These are phyloP conservation scores for Thymallus thymallus DNA, from an alignment of 2,113 vertebrate species.

Conservation along the genomic window DNA sequence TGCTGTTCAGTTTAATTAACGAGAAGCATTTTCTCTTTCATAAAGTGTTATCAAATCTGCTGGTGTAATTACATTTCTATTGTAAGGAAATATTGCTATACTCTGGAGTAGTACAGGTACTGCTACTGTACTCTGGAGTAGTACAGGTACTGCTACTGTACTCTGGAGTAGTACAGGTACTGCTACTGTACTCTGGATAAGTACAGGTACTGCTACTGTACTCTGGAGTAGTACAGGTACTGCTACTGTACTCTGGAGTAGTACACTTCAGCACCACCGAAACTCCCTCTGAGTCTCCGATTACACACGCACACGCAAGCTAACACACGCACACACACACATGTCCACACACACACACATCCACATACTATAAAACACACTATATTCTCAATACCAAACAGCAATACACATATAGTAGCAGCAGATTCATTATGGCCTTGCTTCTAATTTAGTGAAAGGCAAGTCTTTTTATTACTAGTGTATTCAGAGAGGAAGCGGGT, in stretches of 20 bases:
- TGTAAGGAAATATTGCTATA: neutral
- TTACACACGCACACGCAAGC: neutral
- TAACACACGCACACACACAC: neutral
- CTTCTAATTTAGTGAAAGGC: too few relatives aligned
- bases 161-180: neutral
- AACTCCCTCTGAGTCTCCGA: neutral
- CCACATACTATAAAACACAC: neutral
- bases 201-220: too few relatives aligned
- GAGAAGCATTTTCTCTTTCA: neutral
- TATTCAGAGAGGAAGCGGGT: too few relatives aligned
- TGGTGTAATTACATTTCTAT: slow-evolving; percentile 1
- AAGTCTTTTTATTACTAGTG: too few relatives aligned
- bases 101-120: too few relatives aligned
- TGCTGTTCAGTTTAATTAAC: slow-evolving; percentile 7
- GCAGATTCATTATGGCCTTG: too few relatives aligned
- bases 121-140: neutral
- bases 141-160: neutral
- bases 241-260: neutral
- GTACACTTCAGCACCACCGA: neutral
- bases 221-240: neutral
- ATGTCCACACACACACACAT: neutral
- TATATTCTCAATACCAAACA: too few relatives aligned
- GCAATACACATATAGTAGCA: too few relatives aligned
- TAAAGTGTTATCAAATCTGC: neutral
- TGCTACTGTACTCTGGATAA: too few relatives aligned